Conservation (phyloP, 2,888 invertebrate species). For the Agriopis marginaria region DNA sequence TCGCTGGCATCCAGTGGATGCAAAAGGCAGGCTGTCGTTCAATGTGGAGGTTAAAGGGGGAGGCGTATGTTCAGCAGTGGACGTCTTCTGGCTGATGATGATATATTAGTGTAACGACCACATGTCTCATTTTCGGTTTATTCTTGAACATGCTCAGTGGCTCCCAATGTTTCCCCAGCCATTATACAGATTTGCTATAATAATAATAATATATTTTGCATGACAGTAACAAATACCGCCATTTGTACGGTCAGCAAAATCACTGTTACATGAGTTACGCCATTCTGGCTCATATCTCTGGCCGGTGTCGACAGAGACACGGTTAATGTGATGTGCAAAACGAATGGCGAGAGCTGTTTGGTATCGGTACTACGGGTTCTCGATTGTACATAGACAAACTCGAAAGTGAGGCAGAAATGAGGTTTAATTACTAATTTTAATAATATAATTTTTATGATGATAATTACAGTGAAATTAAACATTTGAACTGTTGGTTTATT, state of each 20-base stretch:
- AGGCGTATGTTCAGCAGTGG: no score
- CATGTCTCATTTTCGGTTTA: no score
- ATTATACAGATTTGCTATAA: conserved; percentile 12
- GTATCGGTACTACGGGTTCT: conserved; percentile 26
- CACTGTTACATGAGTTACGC: conserved; percentile 51
- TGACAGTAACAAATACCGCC: conserved; percentile 45
- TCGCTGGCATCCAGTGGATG: no score
- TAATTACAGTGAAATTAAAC: no score
- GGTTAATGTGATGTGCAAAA: conserved; percentile 72
- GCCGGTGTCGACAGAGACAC: conserved; percentile 62
- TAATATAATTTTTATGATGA: no score
- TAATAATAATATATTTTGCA: conserved; percentile 23
- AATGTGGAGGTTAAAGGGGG: no score
- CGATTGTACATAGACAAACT: conserved; percentile 8
- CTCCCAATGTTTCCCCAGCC: conserved; percentile 3
- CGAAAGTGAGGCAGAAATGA: background rate
- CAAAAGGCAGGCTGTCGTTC: no score
- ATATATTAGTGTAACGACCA: no score
- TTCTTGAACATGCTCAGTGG: background rate
- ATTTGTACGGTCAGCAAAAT: conserved; percentile 53
- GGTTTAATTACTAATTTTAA: no score
- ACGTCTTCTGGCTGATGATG: no score
- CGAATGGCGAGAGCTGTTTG: conserved; percentile 54
- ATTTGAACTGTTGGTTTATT: no score
- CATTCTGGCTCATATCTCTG: conserved; percentile 54